Conservation (phyloP, 2,113 vertebrate genomes). For the Toxotes chatareus region DNA sequence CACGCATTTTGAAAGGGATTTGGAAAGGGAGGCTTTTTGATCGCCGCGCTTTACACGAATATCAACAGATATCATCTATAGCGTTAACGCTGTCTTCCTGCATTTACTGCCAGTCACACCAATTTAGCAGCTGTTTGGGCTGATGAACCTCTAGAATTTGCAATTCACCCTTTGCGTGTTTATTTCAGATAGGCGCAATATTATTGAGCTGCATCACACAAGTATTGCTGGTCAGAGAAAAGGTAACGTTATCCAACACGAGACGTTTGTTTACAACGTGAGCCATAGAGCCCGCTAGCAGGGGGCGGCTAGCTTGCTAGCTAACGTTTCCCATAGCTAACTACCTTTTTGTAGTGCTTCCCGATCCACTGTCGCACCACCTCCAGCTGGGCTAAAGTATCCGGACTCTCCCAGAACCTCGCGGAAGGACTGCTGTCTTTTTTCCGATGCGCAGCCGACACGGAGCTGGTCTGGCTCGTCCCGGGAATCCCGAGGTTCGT, state of each 20-base stretch:
- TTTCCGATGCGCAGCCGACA: slow-evolving; percentile 77
- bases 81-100: not conserved
- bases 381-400: slow-evolving; percentile 91
- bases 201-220: not conserved
- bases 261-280: slow-evolving; percentile 71
- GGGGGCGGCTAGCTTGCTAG: slow-evolving; percentile 58
- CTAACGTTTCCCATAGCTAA: slow-evolving; percentile 35
- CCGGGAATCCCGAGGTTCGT: slow-evolving; percentile 67
- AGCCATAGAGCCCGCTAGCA: slow-evolving; percentile 40
- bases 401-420: slow-evolving; percentile 91
- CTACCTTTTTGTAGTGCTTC: slow-evolving; percentile 96
- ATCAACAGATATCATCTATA: not conserved
- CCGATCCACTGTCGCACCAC: slow-evolving; percentile 90
- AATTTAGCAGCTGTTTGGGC: not conserved
- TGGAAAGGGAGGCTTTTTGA: accelerated
- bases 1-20: not conserved
- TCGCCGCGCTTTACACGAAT: not conserved
- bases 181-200: not conserved
- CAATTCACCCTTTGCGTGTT: not conserved
- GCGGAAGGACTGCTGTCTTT: slow-evolving; percentile 90
- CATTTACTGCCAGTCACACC: not conserved
- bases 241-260: not conserved
- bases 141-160: not conserved
- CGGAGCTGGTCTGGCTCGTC: slow-evolving; percentile 66
- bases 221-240: not conserved